These are phyloP conservation scores for Lasioglossum lativentre DNA, from an alignment of 2,888 invertebrate genomes.

Conservation along the genomic window DNA sequence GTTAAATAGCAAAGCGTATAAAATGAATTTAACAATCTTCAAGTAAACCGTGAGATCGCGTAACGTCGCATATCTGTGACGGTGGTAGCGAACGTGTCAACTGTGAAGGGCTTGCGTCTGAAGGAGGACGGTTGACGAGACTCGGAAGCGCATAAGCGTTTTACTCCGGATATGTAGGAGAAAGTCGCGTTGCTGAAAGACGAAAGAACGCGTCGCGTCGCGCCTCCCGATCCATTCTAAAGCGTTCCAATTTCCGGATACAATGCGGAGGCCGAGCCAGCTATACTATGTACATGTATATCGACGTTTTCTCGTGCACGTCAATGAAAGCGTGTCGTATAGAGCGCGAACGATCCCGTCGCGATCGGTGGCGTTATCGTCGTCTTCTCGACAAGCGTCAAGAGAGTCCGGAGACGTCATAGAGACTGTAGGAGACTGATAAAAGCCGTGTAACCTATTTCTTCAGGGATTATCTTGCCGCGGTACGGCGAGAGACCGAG, in stretches of 20 bases:
- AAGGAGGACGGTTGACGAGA: not conserved
- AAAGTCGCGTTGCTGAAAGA: conserved; percentile 3
- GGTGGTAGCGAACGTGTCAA: not conserved
- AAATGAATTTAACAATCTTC: not conserved
- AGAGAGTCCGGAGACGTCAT: conserved; percentile 31
- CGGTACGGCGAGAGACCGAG: conserved; percentile 14
- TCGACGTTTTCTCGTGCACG: not conserved
- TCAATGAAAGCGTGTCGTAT: conserved; percentile 39
- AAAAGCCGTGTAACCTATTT: conserved; percentile 66
- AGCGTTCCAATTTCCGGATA: conserved; percentile 14
- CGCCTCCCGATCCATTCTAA: conserved; percentile 1
- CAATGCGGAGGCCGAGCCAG: not conserved
- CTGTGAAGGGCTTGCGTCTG: not conserved
- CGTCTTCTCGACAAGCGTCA: not conserved
- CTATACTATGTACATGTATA: not conserved
- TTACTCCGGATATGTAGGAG: not conserved
- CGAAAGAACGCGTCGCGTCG: not conserved
- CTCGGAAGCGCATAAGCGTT: conserved; percentile 3
- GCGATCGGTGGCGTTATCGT: not conserved
- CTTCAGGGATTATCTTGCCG: conserved; percentile 58
- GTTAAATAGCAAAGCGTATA: not conserved
- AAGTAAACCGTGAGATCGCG: not conserved
- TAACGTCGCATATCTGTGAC: not conserved
- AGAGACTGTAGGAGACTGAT: conserved; percentile 43
- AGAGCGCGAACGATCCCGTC: not conserved